Conservation (phyloP, 2,888 invertebrate genomes). For the Hypomecis atomaria region DNA sequence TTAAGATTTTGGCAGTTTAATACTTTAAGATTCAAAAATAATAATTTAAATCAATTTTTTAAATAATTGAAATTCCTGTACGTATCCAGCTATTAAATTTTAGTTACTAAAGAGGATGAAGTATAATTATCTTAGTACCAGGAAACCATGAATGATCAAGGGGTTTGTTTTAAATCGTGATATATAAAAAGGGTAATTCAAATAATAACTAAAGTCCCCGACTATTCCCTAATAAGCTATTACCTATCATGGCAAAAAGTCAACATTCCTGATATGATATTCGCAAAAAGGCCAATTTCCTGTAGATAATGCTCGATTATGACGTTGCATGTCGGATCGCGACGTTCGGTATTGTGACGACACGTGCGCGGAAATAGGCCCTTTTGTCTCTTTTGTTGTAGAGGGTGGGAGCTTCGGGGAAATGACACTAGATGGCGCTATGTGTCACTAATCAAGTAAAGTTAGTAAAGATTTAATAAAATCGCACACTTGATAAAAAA, state of each 20-base stretch:
- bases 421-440: conserved; percentile 63
- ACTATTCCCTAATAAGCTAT: background rate
- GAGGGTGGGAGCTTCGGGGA: conserved; percentile 36
- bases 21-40: no score
- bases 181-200: no score
- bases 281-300: conserved; percentile 75
- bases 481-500: no score
- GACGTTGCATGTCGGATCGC: conserved; percentile 66
- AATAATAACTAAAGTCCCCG: background rate
- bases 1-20: no score
- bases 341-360: conserved; percentile 62
- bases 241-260: conserved; percentile 16
- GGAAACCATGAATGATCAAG: no score
- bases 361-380: conserved; percentile 80
- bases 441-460: background rate
- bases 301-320: conserved; percentile 74
- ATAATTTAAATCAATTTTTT: no score
- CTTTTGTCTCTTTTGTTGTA: conserved; percentile 46
- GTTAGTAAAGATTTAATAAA: no score
- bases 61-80: no score
- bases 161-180: no score
- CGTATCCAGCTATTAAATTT: no score
- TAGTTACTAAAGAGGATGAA: no score
- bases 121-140: no score
- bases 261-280: conserved; percentile 33